Evolutionary conservation across 1,140 invertebrate genomes (phyloP).

Genomic region (Plodia interpunctella): DNA sequence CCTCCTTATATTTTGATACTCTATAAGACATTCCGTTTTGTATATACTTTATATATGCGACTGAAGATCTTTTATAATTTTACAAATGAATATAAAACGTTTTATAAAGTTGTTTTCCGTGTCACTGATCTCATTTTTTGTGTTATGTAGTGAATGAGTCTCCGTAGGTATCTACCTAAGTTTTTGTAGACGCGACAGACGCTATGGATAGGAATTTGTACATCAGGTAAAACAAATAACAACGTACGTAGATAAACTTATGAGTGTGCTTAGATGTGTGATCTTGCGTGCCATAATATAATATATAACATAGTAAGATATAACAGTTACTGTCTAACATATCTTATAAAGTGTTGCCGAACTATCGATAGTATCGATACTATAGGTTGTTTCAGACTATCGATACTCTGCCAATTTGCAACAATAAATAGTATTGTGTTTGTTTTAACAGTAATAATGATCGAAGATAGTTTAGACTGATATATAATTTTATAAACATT

Average conservation of each 20-base stretch:
- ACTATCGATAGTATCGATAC: too few relatives aligned
- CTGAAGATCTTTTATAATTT: constrained; percentile 15
- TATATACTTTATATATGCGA: constrained; percentile 18
- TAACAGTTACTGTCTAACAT: not conserved
- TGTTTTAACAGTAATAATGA: too few relatives aligned
- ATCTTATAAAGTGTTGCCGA: not conserved
- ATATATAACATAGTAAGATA: not conserved
- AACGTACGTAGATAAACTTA: not conserved
- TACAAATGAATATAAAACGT: not conserved
- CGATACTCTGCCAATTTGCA: too few relatives aligned
- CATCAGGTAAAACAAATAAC: not conserved
- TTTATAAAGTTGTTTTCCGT: constrained; percentile 1
- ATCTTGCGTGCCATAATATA: not conserved
- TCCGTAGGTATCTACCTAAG: not conserved
- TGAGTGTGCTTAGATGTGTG: too few relatives aligned
- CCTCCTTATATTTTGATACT: constrained; percentile 22
- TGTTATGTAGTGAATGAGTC: not conserved
- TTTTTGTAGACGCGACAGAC: not conserved
- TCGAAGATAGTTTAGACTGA: too few relatives aligned
- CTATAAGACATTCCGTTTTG: constrained; percentile 29
- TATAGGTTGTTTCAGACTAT: too few relatives aligned
- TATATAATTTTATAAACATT: too few relatives aligned
- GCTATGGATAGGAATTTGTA: not conserved
- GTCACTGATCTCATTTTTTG: constrained; percentile 16
- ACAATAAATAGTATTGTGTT: too few relatives aligned